Base-by-base conservation (phyloP, 2,888 invertebrate genomes). In the Aethes cnicana region DNA sequence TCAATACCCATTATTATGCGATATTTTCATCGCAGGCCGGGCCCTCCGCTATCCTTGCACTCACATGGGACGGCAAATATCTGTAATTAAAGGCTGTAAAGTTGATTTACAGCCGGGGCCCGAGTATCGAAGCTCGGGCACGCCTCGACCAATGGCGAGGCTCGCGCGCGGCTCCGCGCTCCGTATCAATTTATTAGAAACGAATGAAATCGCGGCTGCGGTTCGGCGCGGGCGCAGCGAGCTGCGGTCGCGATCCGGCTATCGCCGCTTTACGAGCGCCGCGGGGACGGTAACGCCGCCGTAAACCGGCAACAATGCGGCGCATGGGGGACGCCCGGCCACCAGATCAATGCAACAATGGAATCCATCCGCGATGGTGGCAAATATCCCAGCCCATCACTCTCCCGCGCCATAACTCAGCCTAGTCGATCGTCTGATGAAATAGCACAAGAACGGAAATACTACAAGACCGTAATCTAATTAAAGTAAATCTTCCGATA, bases 71-170 rank as follows among this genome's bases (percentile, higher is more conserved):
- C 78, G 83, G 88, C 85, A 86, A 89, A 89, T 88, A 86, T 87
- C 81, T 89, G 88, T 88, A 89, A 89, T 89, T 89, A 88, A 87
- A 86, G 86, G 88, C 81, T 88, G 88, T 89, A 89, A 89, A 89
- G 83, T 86, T 89, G 88, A 89, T 89, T 89, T 89, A 89, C 88
- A 83, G 75, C 84, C 71, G 77, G 69, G 79, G 84, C 71, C 77
- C 72, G 81, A 76, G 85, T 77, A 82, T 82, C 78, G 83, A 80
- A 75, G 79, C 77, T 68, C 70, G 78, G 82, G 77, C 76, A 76
- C 77, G 83, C 78, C 76, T 79, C 82, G 73, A 72, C 88, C 88
- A 88, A 88, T 89, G 65, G 80, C 73, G 70, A 58, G 61, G 61
- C 72, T 59, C 64, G 68, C 65, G 61, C 66, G 61, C 69, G 68